Conservation (phyloP, 2,797 vertebrate species). For the Hapalemur alaotrensis region DNA sequence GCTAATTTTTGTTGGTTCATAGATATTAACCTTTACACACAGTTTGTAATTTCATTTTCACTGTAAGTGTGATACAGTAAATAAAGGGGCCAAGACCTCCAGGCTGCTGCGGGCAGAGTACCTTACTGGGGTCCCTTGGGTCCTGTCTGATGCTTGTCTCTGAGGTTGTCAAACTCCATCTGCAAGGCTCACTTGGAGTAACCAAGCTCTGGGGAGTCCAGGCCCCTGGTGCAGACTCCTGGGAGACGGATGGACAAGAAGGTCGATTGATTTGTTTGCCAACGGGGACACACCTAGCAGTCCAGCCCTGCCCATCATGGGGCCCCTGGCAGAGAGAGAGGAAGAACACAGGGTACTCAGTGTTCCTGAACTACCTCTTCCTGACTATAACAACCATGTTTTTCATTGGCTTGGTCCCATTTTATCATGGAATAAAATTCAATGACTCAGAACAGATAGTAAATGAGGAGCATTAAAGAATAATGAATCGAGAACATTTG, state of each 20-base stretch:
- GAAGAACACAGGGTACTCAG: not conserved
- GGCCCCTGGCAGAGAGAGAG: not conserved
- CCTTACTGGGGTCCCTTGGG: not conserved
- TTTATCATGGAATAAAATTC: constrained; percentile 14
- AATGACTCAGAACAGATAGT: not conserved
- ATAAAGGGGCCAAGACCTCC: not conserved
- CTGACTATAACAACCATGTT: not conserved
- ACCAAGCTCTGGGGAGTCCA: not conserved
- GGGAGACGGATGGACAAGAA: not conserved
- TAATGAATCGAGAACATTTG: not conserved
- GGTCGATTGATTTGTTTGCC: not conserved
- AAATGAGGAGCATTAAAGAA: constrained; percentile 28
- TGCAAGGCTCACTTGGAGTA: not conserved
- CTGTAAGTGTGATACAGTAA: not conserved
- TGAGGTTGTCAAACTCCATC: not conserved
- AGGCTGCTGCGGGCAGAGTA: not conserved
- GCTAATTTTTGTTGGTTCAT: not conserved
- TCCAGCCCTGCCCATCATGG: not conserved
- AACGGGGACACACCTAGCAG: not conserved
- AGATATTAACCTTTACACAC: not conserved
- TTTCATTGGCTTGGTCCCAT: not conserved
- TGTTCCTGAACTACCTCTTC: not conserved
- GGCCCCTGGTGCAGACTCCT: not conserved
- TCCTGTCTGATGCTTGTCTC: not conserved
- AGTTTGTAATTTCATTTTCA: not conserved